Percentiles rank a stretch among this genome's conserved stretches.
Evolutionary conservation across 2,888 invertebrate genomes (phyloP).

Genomic region (Quadroppia sp.): DNA sequence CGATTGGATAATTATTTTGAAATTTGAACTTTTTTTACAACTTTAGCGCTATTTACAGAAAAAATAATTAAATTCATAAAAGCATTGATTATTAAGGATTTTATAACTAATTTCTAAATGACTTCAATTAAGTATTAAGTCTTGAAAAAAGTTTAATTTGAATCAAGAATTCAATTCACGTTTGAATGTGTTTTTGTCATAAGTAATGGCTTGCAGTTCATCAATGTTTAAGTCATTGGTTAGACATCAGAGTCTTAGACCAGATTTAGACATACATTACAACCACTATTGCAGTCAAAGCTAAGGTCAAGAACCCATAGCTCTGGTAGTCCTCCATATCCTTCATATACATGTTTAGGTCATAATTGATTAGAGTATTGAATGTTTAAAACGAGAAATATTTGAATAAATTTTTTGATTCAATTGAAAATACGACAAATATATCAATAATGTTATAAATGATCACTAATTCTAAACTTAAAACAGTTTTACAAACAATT

Average conservation of each 20-base stretch:
- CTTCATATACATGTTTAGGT: background rate
- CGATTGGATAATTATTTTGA: too few relatives aligned
- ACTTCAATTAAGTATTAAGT: background rate
- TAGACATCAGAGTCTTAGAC: too few relatives aligned
- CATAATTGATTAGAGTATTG: conserved; percentile 27
- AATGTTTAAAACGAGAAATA: conserved; percentile 5
- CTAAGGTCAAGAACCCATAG: conserved; percentile 2
- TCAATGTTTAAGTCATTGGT: background rate
- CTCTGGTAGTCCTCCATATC: background rate
- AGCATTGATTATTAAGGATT: background rate
- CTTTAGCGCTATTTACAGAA: too few relatives aligned
- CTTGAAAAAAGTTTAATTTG: background rate
- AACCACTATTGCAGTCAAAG: background rate
- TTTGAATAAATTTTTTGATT: too few relatives aligned
- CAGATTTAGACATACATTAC: conserved; percentile 19
- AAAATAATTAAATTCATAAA: background rate
- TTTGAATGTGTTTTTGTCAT: conserved; percentile 14
- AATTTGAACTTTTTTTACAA: background rate
- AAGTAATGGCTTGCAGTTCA: conserved; percentile 1
- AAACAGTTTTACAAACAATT: too few relatives aligned
- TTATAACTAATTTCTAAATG: too few relatives aligned
- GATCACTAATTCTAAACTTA: too few relatives aligned
- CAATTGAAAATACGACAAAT: too few relatives aligned
- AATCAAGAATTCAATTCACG: conserved; percentile 8
- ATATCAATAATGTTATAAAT: too few relatives aligned